Evolutionary conservation across 1,140 invertebrate genomes (phyloP), one percentile per base, ranked within the genome.

Genomic region (Semibalanus balanoides): DNA sequence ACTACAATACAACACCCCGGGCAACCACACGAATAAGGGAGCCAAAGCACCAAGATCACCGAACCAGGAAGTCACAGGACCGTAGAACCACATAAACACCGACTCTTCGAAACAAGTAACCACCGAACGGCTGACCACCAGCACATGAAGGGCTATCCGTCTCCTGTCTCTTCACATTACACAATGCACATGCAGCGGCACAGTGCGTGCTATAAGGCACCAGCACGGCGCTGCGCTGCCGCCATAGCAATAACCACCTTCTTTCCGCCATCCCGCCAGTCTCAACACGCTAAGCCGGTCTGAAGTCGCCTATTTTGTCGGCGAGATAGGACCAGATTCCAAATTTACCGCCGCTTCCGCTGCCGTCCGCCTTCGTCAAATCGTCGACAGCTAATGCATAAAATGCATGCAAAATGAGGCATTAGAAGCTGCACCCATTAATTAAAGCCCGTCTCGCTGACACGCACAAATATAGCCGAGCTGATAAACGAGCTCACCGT

Each of bases 381-480:
- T 64, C 51, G 51, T 1, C 51, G 51, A 64, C 51, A 64, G 51
- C 51, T 64, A 64, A 64, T 64, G 51, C 51, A 64, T 64, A 64
- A 64, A 64, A 64, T 64, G 51, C 51, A 64, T 64, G 51, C 51
- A 64, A 64, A 64, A 64, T 64, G 51, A 64, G 51, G 51, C 51
- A 64, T 64, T 64, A 64, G 51, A 64, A 14, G 51, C 11, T 14
- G 51, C 51, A 25, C 51, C 51, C 51, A 64, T 64, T 64, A 64
- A 64, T 64, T 64, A 64, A 64, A 64, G 22, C 7, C 51, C 22
- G 51, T 64, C 51, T 14, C 51, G 51, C 51, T 64, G 51, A 64
- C 51, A 64, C 51, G 51, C 51, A 64, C 51, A 64, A 64, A 64
- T 64, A 64, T 64, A 64, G 51, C 51, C 51, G 51, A 64, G 51